A percentile compares a stretch with the other conserved stretches of the same genome.
phyloP scores from a whole-genome alignment of 2,797 vertebrate genomes.

The Arnoldichthys spilopterus region DNA sequence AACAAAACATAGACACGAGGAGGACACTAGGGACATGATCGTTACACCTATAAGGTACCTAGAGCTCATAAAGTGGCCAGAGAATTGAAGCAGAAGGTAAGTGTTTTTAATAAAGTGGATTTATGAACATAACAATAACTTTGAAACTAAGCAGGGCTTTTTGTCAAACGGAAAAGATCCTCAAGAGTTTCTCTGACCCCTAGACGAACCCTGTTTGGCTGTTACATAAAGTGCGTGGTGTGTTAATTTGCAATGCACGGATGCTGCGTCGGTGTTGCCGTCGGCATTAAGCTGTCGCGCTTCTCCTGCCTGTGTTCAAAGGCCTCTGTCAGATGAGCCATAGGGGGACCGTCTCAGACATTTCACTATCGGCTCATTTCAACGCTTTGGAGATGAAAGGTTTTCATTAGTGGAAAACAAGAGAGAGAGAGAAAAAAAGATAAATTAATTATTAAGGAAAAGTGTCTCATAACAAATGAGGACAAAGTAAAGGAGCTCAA shows the following conservation, averaged over 20 bases:
- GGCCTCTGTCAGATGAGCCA: conserved; percentile 61
- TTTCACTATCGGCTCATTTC: conserved; percentile 54
- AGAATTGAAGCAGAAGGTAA: background rate
- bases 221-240: conserved; percentile 59
- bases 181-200: conserved; percentile 58
- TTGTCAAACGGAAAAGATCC: conserved; percentile 1
- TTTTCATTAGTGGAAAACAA: conserved; percentile 61
- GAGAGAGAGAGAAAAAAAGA: conserved; percentile 48
- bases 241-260: conserved; percentile 61
- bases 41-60: background rate
- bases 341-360: conserved; percentile 58
- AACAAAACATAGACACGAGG: too few relatives aligned
- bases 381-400: conserved; percentile 58
- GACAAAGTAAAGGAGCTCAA: conserved; percentile 44
- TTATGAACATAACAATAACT: background rate
- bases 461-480: conserved; percentile 51
- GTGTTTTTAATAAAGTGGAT: background rate
- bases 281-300: conserved; percentile 63
- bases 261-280: conserved; percentile 61
- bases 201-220: conserved; percentile 56
- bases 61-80: background rate
- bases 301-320: conserved; percentile 59
- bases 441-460: conserved; percentile 65
- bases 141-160: background rate
- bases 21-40: too few relatives aligned